Evolutionary conservation across 2,113 vertebrate species (phyloP).

Genomic region (Galeopterus variegatus): DNA sequence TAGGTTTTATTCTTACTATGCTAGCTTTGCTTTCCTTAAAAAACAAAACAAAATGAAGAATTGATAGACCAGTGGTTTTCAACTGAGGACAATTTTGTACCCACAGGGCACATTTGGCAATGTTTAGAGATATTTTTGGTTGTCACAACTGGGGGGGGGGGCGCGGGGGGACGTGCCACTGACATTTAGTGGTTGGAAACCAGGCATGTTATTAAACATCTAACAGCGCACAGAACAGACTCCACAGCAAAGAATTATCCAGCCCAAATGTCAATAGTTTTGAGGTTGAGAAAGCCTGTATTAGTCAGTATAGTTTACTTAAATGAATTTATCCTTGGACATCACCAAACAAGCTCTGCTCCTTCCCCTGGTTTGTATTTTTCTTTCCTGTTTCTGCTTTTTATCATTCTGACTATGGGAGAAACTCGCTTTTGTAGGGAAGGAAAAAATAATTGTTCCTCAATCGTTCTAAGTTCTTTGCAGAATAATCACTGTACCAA

Average conservation of each 20-base stretch:
- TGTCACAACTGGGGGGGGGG: neutral
- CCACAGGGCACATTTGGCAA: neutral
- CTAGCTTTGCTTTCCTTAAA: neutral
- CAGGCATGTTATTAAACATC: neutral
- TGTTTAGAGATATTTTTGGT: neutral
- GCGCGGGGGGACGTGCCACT: no score
- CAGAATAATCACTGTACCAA: neutral
- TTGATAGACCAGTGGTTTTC: neutral
- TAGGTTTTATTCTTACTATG: neutral
- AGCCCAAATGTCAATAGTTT: no score
- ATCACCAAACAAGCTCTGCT: neutral
- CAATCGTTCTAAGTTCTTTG: neutral
- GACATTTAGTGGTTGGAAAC: neutral
- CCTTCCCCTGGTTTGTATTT: neutral
- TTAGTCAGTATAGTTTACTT: neutral
- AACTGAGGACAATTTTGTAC: neutral
- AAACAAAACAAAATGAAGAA: neutral
- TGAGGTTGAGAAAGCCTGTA: rapidly evolving
- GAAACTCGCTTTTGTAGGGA: neutral
- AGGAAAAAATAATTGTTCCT: neutral
- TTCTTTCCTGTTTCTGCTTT: neutral
- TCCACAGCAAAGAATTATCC: neutral
- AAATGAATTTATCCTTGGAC: no score
- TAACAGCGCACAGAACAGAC: neutral
- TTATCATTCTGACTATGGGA: neutral